Base-by-base conservation (phyloP, 2,797 vertebrate genomes). In the Oceanodroma leucorhoa region DNA sequence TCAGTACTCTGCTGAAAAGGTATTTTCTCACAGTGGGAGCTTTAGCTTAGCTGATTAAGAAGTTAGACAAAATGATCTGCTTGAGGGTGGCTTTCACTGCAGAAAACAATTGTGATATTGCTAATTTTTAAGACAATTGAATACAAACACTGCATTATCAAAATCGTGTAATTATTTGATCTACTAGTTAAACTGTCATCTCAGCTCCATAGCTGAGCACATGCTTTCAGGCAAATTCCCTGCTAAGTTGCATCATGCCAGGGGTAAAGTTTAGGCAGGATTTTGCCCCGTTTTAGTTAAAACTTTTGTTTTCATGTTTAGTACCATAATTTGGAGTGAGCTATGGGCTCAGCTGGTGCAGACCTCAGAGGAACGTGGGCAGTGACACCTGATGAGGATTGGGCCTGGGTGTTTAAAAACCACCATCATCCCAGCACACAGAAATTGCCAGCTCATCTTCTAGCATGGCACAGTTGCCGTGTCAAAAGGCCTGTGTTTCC, bases 391-490 rank as follows among this genome's bases (percentile, higher is more conserved):
- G 34, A 62, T 46, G 38, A 93, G 62, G 43, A 43, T 27, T 30
- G n/a, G 50, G 60, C 58, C 83, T 65, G 34, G 32, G 18, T 73
- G 22, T 79, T 84, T 48, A 76, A 69, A 73, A 95, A 66, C n/a
- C 73, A 70, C n/a, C 11, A 5, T 71, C 62, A 60, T n/a, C 45
- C 54, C 14, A 0, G 46, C 61, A 55, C 6, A 6, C 21, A 93
- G 77, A 90, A 95, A 90, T 66, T 86, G 93, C 91, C 92, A 84
- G 87, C 87, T 96, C 91, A 90, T 94, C 89, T 79, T 45, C 41
- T 43, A 43, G 65, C 55, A 77, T 10, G 26, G 55, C 36, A 73
- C 41, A 77, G 65, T 27, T 72, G 2, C 69, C 1, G 7, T 62
- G 78, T 94, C 83, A 95, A 90, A 90, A 86, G 77, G 94, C 67